Evolutionary conservation across 2,888 invertebrate species (phyloP), one percentile per base, ranked within the genome.

Genomic region (Augiades crinisus): DNA sequence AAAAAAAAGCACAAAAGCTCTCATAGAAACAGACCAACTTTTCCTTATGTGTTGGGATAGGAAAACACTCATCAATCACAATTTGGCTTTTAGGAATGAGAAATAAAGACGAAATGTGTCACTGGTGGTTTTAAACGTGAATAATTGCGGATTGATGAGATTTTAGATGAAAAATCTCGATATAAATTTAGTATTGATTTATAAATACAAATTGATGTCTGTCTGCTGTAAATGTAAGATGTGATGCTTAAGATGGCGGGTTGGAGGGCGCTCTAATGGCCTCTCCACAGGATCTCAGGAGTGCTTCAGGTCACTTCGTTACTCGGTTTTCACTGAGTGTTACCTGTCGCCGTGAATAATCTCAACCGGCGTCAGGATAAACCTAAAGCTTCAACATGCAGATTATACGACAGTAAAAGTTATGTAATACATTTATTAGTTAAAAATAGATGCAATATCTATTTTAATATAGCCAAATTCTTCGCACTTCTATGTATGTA

Each of bases 301-400:
- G 74, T 78, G 65, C 88, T 88, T 64, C 80, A 85, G 83, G 85
- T 84, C 85, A 84, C 88, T 88, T 88, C 86, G 88, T 88, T 88
- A 87, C 81, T 80, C 66, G 75, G 70, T 79, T 84, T 81, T 82
- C 83, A 80, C 79, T 71, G 69, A 65, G 72, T 65, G 75, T 79
- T 80, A 79, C 78, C 65, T 75, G 70, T 72, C 49, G 67, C 78
- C 73, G 78, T 83, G 81, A 79, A 82, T 82, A 78, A 81, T 76
- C 69, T 75, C 72, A 70, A n/a, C 12, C 17, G 40, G 33, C 14
- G 40, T 38, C 67, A 62, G 64, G 59, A 41, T 49, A 47, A 41
- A 33, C 49, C 41, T 49, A 31, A 19, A 41, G 40, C 17, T 33
- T 49, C 40, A 41, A 49, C 40, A 41, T 49, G 47, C 31, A 38